phyloP scores from a whole-genome alignment of 2,888 invertebrate genomes.

The Calameuta filiformis region DNA sequence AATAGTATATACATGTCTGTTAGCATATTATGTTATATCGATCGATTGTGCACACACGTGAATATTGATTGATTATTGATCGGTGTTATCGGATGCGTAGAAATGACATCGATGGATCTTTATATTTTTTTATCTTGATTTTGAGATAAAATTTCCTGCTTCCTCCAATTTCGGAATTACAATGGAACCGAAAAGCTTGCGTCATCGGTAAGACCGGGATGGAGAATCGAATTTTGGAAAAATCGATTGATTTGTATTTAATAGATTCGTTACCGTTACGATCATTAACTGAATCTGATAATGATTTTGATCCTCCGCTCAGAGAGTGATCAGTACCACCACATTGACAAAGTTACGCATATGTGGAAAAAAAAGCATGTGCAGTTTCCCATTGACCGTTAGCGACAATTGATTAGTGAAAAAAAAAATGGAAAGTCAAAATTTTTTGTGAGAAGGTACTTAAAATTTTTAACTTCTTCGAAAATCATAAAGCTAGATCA shows the following conservation, averaged over 20 bases:
- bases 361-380: not conserved
- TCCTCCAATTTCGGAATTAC: not conserved
- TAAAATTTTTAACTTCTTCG: too few species aligned
- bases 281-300: not conserved
- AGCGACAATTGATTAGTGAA: not conserved
- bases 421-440: too few species aligned
- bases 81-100: constrained; percentile 11
- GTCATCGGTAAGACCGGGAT: not conserved
- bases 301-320: not conserved
- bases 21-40: not conserved
- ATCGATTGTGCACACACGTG: constrained; percentile 3
- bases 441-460: too few species aligned
- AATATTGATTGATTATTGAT: constrained; percentile 16
- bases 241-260: not conserved
- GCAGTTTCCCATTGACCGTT: not conserved
- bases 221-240: not conserved
- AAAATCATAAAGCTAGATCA: too few species aligned
- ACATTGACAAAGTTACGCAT: not conserved
- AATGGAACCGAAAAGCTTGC: not conserved
- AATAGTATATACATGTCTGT: not conserved
- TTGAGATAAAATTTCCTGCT: not conserved
- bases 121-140: not conserved
- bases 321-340: not conserved
- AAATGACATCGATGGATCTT: not conserved
- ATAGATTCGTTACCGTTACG: not conserved